phyloP scores from a whole-genome alignment of 2,113 vertebrate species.

The Plotosus lineatus region DNA sequence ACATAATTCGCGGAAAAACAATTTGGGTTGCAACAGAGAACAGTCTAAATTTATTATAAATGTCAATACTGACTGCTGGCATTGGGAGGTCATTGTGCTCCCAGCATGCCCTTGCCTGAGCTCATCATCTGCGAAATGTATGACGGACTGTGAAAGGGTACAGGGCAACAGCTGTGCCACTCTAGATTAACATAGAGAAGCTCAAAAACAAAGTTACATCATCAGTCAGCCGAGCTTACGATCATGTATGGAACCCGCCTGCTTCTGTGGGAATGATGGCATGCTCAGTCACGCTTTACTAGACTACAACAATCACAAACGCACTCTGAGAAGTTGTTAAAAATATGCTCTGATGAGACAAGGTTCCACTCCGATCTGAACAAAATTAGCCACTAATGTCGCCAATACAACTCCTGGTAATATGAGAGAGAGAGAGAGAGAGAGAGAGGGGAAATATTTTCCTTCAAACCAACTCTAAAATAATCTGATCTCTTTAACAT shows the following conservation, averaged over 20 bases:
- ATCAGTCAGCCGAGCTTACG: slow-evolving; percentile 6
- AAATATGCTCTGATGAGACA: slow-evolving; percentile 25
- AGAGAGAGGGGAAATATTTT: background rate
- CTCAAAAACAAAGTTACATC: background rate
- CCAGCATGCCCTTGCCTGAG: slow-evolving; percentile 34
- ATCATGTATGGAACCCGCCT: background rate
- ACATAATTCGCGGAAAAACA: background rate
- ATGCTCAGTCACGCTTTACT: background rate
- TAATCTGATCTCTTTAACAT: background rate
- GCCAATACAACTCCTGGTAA: slow-evolving; percentile 19
- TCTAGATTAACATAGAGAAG: slow-evolving; percentile 20
- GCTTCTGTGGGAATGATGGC: background rate
- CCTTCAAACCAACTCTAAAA: slow-evolving; percentile 2
- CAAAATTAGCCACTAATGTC: slow-evolving; percentile 36
- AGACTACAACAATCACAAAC: slow-evolving; percentile 2
- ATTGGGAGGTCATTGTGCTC: slow-evolving; percentile 50
- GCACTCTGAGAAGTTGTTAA: slow-evolving; percentile 27
- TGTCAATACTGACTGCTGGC: slow-evolving; percentile 57
- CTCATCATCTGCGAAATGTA: slow-evolving; percentile 10
- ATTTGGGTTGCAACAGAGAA: slow-evolving; percentile 34
- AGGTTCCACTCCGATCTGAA: background rate
- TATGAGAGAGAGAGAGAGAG: background rate
- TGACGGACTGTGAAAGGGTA: slow-evolving; percentile 26
- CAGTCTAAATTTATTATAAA: slow-evolving; percentile 55
- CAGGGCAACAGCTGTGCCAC: slow-evolving; percentile 33